phyloP scores from a whole-genome alignment of 2,888 invertebrate species.

The Xylota segnis region DNA sequence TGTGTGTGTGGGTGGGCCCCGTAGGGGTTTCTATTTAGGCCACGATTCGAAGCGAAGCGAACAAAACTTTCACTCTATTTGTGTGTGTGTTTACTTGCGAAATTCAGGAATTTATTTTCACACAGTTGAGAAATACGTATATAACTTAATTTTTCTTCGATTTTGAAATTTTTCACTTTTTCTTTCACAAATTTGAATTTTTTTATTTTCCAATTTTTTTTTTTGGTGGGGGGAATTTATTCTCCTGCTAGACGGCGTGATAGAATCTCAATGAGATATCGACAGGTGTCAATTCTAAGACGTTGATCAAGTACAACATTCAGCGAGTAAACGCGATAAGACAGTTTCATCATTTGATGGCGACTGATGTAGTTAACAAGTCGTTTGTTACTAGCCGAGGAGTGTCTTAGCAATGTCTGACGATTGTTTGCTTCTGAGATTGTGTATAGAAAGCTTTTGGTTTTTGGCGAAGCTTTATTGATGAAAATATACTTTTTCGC shows the following conservation, averaged over 20 bases:
- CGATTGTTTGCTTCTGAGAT: constrained; percentile 45
- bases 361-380: constrained; percentile 80
- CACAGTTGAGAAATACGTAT: constrained; percentile 7
- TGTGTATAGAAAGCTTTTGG: constrained; percentile 24
- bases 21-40: constrained; percentile 58
- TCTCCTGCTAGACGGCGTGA: constrained; percentile 84
- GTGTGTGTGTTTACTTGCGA: constrained; percentile 34
- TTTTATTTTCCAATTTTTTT: constrained; percentile 45
- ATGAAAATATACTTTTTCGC: constrained; percentile 24
- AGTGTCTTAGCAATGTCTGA: constrained; percentile 56
- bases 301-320: constrained; percentile 84
- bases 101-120: constrained; percentile 31
- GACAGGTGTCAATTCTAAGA: constrained; percentile 84
- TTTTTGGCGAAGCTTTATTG: neutral
- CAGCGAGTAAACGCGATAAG: constrained; percentile 82
- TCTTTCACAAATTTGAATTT: constrained; percentile 35
- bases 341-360: constrained; percentile 84
- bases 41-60: constrained; percentile 46
- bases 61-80: constrained; percentile 60
- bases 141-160: constrained; percentile 22
- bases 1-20: constrained; percentile 14
- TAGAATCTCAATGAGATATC: constrained; percentile 84
- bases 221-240: constrained; percentile 77
- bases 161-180: constrained; percentile 43
- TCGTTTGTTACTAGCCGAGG: constrained; percentile 70